Percentiles rank a stretch among this genome's conserved stretches.
Conservation (phyloP, 2,888 invertebrate species). For the Drosophila peninsularis region DNA sequence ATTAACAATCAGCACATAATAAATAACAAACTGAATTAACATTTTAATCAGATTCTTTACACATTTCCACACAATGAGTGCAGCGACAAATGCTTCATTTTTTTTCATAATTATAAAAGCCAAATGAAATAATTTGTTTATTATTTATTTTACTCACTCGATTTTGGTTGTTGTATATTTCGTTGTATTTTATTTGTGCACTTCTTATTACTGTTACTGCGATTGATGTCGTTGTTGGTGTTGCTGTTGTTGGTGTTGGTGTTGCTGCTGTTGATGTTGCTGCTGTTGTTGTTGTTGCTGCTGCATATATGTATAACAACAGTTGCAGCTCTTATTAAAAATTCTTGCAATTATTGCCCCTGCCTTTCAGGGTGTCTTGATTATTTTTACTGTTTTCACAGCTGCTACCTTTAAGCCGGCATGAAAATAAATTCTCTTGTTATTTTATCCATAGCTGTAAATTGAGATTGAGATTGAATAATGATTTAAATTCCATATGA, state of each 20-base stretch:
- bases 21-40: neutral
- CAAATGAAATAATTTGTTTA: conserved; percentile 11
- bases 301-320: conserved; percentile 40
- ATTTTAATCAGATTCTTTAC: neutral
- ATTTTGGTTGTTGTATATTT: conserved; percentile 55
- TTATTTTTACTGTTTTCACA: conserved; percentile 27
- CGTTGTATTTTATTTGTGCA: conserved; percentile 26
- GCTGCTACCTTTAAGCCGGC: conserved; percentile 16
- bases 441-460: conserved; percentile 61
- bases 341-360: conserved; percentile 23
- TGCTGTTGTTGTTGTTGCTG: conserved; percentile 34
- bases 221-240: conserved; percentile 41
- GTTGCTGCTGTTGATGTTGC: conserved; percentile 36
- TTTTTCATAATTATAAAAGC: conserved; percentile 23
- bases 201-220: conserved; percentile 32
- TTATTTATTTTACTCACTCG: conserved; percentile 51
- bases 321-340: conserved; percentile 36
- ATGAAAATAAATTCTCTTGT: conserved; percentile 13
- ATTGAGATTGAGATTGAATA: conserved; percentile 6
- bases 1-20: neutral
- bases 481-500: conserved; percentile 9
- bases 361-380: conserved; percentile 18
- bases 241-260: conserved; percentile 40
- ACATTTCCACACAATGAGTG: neutral
- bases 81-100: neutral